A percentile compares a stretch with the other conserved stretches of the same genome.
phyloP scores from a whole-genome alignment of 2,797 vertebrate species.

The Poeciliopsis gracilis region DNA sequence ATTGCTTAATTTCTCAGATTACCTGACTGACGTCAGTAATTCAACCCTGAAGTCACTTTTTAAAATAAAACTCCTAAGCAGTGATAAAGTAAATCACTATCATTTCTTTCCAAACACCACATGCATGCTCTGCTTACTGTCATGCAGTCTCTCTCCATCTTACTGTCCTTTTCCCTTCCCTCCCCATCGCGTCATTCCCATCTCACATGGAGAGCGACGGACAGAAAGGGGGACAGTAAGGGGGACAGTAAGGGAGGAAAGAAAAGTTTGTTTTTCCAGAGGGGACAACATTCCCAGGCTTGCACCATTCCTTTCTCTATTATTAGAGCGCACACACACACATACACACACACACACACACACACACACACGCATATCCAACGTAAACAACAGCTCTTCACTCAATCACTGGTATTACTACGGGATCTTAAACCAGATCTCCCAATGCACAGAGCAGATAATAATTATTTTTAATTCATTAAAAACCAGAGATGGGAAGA shows the following conservation, averaged over 20 bases:
- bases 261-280: constrained; percentile 75
- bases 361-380: constrained; percentile 33
- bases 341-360: neutral
- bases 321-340: constrained; percentile 65
- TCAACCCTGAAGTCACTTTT: neutral
- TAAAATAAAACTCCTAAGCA: neutral
- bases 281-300: constrained; percentile 81
- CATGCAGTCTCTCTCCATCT: constrained; percentile 47
- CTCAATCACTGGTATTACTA: constrained; percentile 68
- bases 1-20: neutral
- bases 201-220: constrained; percentile 37
- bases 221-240: constrained; percentile 6
- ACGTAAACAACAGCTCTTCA: constrained; percentile 70
- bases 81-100: neutral
- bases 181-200: constrained; percentile 43
- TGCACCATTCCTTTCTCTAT: constrained; percentile 75
- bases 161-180: constrained; percentile 44
- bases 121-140: neutral
- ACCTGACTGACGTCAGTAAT: neutral
- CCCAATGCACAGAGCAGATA: neutral
- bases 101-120: neutral
- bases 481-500: neutral
- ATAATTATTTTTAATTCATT: neutral
- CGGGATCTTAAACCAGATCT: constrained; percentile 36
- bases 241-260: constrained; percentile 33